Evolutionary conservation across 2,797 vertebrate genomes (phyloP), one percentile per base, ranked within the genome.

Genomic region (Gambelia wislizenii): DNA sequence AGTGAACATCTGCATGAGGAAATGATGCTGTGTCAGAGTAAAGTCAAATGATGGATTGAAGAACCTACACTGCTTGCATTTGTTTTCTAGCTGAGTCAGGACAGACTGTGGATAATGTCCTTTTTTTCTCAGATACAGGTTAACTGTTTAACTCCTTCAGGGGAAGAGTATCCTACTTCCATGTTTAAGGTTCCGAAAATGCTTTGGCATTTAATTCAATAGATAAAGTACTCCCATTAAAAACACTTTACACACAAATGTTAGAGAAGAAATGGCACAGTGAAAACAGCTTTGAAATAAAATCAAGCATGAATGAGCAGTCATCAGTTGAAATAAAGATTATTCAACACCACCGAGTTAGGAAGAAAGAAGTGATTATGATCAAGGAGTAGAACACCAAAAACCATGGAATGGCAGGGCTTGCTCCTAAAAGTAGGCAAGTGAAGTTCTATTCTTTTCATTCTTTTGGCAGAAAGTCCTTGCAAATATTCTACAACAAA

Each of bases 361-460:
- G n/a, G 39, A 56, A 49, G 6, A 47, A 49, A 0, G 0, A 1
- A 44, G 85, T 67, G 79, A 27, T 47, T 13, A 33, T n/a, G 20
- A 56, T 78, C 61, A 54, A 44, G 7, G 33, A 84, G 20, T 67
- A 44, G 20, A 83, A 30, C 20, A 54, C 52, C 49, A 12, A 36
- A 0, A 39, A 72, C 0, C 0, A 4, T 79, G 83, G 87, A 80
- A 90, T 94, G 87, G 88, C 86, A 91, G 75, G 64, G 22, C 64
- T 72, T 79, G 52, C 36, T 74, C 2, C 39, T 59, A 87, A 90
- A 88, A 69, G 54, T 72, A 81, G 78, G 7, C 13, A 92, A 67
- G 33, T 0, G 0, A 0, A 91, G 78, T 30, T 0, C 72, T 86
- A 36, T 44, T 27, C 61, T 86, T 67, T 44, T 5, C 36, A 18